phyloP scores from a whole-genome alignment of 2,113 vertebrate species.

The cat (Felis catus) region F.catus_Fca126_mat1.0 CM031417.1:82441501-82442000 shows the following conservation, averaged over 20 bases:
- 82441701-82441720: too few relatives aligned
- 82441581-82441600: not conserved
- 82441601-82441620: too few relatives aligned
- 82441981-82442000: not conserved
- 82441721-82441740: not conserved
- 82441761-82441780: slow-evolving; percentile 57
- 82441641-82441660: too few relatives aligned
- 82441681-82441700: too few relatives aligned
- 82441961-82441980: not conserved
- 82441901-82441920: slow-evolving; percentile 58
- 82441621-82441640: too few relatives aligned
- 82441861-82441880: slow-evolving; percentile 56
- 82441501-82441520: slow-evolving; percentile 10
- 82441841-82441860: slow-evolving; percentile 64
- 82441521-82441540: not conserved
- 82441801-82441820: slow-evolving; percentile 60
- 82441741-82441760: not conserved
- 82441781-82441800: slow-evolving; percentile 64
- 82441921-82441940: not conserved
- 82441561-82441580: slow-evolving; percentile 29
- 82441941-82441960: not conserved
- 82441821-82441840: slow-evolving; percentile 68
- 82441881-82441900: slow-evolving; percentile 57
- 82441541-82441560: not conserved
- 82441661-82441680: too few relatives aligned